A percentile compares a stretch with the other conserved stretches of the same genome.
Conservation (phyloP, 2,888 invertebrate species). For the Hirtodrosophila duncani region DNA sequence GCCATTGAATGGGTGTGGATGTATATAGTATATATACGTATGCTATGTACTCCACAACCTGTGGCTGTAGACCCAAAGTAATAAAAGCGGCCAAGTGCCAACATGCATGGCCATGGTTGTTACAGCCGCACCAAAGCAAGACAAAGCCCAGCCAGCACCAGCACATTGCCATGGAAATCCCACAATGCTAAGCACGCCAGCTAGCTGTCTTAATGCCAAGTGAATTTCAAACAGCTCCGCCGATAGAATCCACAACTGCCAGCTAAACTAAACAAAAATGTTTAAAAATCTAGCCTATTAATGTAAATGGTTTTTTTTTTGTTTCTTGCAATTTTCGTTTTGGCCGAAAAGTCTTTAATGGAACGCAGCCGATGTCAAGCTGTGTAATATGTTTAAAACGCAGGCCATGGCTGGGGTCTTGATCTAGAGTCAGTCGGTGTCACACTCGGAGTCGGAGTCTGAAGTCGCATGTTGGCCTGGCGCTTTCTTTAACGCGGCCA, state of each 20-base stretch:
- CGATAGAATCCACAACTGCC: constrained; percentile 17
- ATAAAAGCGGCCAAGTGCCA: constrained; percentile 66
- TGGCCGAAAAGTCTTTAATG: constrained; percentile 29
- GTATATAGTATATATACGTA: background rate
- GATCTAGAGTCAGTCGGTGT: constrained; percentile 20
- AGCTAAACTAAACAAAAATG: constrained; percentile 7
- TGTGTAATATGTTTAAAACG: constrained; percentile 56
- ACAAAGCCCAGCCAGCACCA: background rate
- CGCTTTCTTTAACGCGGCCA: constrained; percentile 62
- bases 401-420: constrained; percentile 27
- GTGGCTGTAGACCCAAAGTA: constrained; percentile 31
- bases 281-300: constrained; percentile 60
- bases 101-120: constrained; percentile 44
- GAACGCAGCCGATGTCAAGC: constrained; percentile 68
- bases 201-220: constrained; percentile 17
- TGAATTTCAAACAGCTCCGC: constrained; percentile 37
- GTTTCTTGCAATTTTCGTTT: constrained; percentile 5
- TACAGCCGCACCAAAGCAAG: background rate
- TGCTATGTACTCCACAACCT: no score
- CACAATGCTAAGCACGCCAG: constrained; percentile 7
- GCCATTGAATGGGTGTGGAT: constrained; percentile 64
- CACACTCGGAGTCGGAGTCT: constrained; percentile 7
- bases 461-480: constrained; percentile 29
- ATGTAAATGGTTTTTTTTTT: constrained; percentile 39
- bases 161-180: constrained; percentile 5